These are phyloP conservation scores for Tortrix viridana DNA, from an alignment of 2,888 invertebrate genomes.

Conservation along the genomic window DNA sequence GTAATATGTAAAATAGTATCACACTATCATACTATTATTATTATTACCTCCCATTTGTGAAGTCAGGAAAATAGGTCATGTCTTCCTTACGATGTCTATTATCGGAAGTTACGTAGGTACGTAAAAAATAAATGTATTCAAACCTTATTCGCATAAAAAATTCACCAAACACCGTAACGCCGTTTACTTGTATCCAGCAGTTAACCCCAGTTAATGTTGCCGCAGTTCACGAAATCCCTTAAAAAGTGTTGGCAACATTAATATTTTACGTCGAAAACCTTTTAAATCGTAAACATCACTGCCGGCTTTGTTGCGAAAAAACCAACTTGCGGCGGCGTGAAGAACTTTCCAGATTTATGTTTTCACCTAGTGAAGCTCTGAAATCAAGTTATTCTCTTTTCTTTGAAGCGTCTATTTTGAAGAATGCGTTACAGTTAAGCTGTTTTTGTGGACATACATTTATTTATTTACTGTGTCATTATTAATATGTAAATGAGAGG, in stretches of 20 bases:
- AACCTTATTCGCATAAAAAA: slow-evolving; percentile 8
- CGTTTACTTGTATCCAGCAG: slow-evolving; percentile 22
- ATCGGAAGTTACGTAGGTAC: no score
- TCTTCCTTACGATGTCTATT: no score
- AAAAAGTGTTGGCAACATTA: slow-evolving; percentile 68
- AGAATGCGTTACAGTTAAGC: background rate
- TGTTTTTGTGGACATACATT: background rate
- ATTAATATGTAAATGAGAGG: no score
- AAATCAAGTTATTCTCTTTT: slow-evolving; percentile 42
- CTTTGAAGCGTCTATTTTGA: slow-evolving; percentile 19
- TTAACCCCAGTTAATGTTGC: slow-evolving; percentile 34
- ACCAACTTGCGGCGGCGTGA: slow-evolving; percentile 65
- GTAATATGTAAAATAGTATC: no score
- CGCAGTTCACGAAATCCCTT: slow-evolving; percentile 35
- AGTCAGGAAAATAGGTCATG: no score
- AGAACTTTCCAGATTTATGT: slow-evolving; percentile 75
- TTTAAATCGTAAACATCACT: slow-evolving; percentile 79
- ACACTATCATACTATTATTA: no score
- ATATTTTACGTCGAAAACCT: slow-evolving; percentile 79
- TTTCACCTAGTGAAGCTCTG: slow-evolving; percentile 56
- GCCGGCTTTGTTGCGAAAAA: slow-evolving; percentile 63
- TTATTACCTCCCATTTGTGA: no score
- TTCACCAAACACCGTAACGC: slow-evolving; percentile 29
- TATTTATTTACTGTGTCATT: background rate
- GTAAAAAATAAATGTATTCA: slow-evolving; percentile 1